Conservation (phyloP, 2,888 invertebrate species). For the Stomorhina lunata region DNA sequence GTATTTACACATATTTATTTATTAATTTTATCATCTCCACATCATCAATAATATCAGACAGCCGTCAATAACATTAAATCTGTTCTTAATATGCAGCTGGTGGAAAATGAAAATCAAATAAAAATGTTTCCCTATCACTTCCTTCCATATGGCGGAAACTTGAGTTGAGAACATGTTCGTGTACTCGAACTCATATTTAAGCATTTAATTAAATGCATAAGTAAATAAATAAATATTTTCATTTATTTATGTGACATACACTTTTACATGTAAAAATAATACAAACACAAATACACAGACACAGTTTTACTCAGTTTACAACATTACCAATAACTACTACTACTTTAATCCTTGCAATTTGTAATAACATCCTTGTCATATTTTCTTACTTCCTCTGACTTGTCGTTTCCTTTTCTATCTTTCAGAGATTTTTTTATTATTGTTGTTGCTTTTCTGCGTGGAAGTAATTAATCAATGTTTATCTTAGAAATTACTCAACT, state of each 20-base stretch:
- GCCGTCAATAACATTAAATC: not conserved
- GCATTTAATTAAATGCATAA: slow-evolving; percentile 31
- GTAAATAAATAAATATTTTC: not conserved
- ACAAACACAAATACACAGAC: not conserved
- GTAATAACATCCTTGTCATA: slow-evolving; percentile 50
- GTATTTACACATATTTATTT: too few species aligned
- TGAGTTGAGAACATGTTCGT: not conserved
- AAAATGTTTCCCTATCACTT: not conserved
- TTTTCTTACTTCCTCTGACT: slow-evolving; percentile 21
- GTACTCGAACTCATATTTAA: not conserved
- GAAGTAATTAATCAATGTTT: slow-evolving; percentile 64
- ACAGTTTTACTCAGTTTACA: not conserved
- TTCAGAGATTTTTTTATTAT: not conserved
- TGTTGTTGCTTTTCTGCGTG: slow-evolving; percentile 34
- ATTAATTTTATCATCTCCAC: not conserved
- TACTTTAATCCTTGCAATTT: slow-evolving; percentile 54
- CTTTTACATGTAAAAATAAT: not conserved
- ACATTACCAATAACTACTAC: slow-evolving; percentile 1
- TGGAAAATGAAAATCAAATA: not conserved
- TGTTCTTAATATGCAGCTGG: not conserved
- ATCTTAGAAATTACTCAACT: slow-evolving; percentile 62
- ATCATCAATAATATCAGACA: not conserved
- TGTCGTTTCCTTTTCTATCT: not conserved
- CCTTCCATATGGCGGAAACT: not conserved
- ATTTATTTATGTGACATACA: too few species aligned